A percentile compares a stretch with the other conserved stretches of the same genome.
phyloP scores from a whole-genome alignment of 2,797 vertebrate genomes.

The Myioborus melanocephalus region DNA sequence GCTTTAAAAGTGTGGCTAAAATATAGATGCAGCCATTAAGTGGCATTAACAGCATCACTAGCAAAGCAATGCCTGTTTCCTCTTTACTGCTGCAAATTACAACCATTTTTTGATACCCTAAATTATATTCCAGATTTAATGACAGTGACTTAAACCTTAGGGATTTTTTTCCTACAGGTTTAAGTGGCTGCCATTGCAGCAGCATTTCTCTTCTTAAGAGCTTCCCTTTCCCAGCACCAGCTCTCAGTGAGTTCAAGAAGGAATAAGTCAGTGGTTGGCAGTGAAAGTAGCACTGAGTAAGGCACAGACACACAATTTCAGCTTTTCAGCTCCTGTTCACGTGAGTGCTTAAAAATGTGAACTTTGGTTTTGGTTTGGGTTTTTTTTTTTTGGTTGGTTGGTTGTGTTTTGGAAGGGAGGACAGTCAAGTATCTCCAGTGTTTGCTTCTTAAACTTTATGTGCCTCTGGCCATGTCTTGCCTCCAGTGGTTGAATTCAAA shows the following conservation, averaged over 20 bases:
- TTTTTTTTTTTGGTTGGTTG: not conserved
- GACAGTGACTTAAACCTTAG: not conserved
- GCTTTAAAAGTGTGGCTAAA: not conserved
- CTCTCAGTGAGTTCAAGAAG: not conserved
- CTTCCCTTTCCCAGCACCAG: not conserved
- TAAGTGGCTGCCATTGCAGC: not conserved
- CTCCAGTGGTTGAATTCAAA: not conserved
- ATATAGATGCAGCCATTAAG: not conserved
- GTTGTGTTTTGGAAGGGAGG: not conserved
- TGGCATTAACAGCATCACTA: not conserved
- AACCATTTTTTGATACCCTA: not conserved
- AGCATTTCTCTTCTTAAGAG: not conserved
- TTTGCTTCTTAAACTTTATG: not conserved
- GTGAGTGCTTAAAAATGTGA: not conserved
- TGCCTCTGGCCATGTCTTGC: not conserved
- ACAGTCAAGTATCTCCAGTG: not conserved
- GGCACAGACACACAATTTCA: not conserved
- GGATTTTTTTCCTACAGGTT: not conserved
- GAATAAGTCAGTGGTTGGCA: not conserved
- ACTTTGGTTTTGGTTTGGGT: not conserved
- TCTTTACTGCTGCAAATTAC: not conserved
- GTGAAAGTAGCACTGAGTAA: not conserved
- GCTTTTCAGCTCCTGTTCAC: not conserved
- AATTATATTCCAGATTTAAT: not conserved
- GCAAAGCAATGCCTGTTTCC: not conserved